These are phyloP conservation scores for Cheilosia variabilis DNA, from an alignment of 2,888 invertebrate genomes.

Conservation along the genomic window DNA sequence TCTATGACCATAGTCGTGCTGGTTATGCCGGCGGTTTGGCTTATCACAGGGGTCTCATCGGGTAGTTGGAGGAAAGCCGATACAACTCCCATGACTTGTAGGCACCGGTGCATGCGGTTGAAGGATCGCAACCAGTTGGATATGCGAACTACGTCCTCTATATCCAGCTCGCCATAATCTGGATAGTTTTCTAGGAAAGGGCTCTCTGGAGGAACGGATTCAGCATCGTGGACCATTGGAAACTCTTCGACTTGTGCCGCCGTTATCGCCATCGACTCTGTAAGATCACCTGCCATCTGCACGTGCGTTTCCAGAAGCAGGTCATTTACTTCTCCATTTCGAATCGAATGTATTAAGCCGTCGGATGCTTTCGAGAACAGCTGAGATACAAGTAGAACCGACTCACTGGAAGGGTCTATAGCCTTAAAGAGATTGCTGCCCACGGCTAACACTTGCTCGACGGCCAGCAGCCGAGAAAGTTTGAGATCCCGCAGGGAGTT, in stretches of 20 bases:
- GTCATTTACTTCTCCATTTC: constrained; percentile 70
- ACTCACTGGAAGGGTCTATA: constrained; percentile 57
- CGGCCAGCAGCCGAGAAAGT: constrained; percentile 65
- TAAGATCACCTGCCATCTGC: constrained; percentile 38
- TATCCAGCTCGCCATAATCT: constrained; percentile 73
- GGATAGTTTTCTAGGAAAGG: constrained; percentile 74
- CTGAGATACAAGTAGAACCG: constrained; percentile 55
- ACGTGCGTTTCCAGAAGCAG: constrained; percentile 56
- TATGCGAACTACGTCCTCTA: constrained; percentile 60
- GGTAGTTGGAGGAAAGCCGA: constrained; percentile 57
- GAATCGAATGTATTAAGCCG: constrained; percentile 55
- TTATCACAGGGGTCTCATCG: constrained; percentile 3
- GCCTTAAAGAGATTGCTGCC: constrained; percentile 40
- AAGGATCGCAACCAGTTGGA: constrained; percentile 73
- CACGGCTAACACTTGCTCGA: constrained; percentile 74
- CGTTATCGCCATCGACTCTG: constrained; percentile 57
- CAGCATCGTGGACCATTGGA: constrained; percentile 52
- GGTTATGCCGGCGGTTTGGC: constrained; percentile 15
- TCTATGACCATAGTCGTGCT: constrained; percentile 37
- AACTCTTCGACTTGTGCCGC: constrained; percentile 66
- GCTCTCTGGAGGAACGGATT: constrained; percentile 20
- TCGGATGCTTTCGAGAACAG: constrained; percentile 60
- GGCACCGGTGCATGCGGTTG: constrained; percentile 36
- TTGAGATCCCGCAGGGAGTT: constrained; percentile 44
- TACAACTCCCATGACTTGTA: constrained; percentile 48